Base-by-base conservation (phyloP, 2,113 vertebrate species). In the Leptodactylus fuscus region DNA sequence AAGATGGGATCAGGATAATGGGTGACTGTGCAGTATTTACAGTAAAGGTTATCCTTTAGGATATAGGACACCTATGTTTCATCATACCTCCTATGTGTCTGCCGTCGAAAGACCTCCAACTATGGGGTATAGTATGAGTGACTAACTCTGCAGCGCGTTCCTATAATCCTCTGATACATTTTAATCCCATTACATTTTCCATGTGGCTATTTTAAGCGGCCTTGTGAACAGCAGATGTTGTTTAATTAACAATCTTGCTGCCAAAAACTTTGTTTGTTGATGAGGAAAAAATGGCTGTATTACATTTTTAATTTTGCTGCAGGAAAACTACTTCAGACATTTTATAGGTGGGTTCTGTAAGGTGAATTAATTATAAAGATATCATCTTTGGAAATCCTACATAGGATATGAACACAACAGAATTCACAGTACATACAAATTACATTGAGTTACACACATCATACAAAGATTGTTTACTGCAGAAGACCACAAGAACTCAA, bases 111-210 rank as follows among this genome's bases (percentile, higher is more conserved):
- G n/a, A 51, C 29, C 60, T 51, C 34, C 48, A 79, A 4, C 16
- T 70, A 69, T 58, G n/a, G 3, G 7, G 20, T 65, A 58, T 29
- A 53, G 55, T 49, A 27, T 18, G 46, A 70, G 76, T 83, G 77
- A n/a, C 75, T 60, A 79, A 69, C 67, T 79, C 83, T 67, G 29
- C n/a, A 67, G 58, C 34, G 24, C 29, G 44, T 85, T 70, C 62
- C 88, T 53, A 2, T 79, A 71, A 60, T 88, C 90, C 88, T 87
- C 88, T 41, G 87, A 16, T 22, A 12, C 73, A 5, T 83, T 22
- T 81, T 88, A 90, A 90, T 89, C 87, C 90, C 91, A 81, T 92
- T 88, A 89, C 22, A 85, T 80, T 89, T 81, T 89, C 81, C 32
- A 76, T 87, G 29, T 84, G 87, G 87, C 86, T 88, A 86, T 92